phyloP scores from a whole-genome alignment of 2,113 vertebrate genomes.

The Malaclemys terrapin region DNA sequence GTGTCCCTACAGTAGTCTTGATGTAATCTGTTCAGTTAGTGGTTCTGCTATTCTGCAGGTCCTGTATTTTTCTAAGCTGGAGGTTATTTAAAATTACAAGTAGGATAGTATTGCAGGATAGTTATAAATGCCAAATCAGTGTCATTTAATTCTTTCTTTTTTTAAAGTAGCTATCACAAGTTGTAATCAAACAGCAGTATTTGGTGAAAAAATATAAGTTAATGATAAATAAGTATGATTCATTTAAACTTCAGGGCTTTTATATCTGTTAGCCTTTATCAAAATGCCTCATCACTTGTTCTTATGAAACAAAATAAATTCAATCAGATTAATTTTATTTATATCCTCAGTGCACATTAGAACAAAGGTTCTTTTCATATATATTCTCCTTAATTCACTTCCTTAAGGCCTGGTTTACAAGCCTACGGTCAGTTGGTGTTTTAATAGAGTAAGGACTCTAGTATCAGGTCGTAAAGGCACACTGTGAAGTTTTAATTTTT shows the following conservation, averaged over 20 bases:
- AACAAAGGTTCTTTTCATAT: background rate
- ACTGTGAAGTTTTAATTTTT: background rate
- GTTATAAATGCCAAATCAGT: background rate
- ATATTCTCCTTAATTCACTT: background rate
- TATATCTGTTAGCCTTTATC: background rate
- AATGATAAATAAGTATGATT: background rate
- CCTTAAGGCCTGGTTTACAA: background rate
- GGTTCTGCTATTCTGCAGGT: background rate
- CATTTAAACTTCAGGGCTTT: background rate
- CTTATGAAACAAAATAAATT: constrained; percentile 48
- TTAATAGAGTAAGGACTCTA: background rate
- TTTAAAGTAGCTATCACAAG: background rate
- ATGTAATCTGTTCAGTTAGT: background rate
- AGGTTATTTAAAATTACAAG: background rate
- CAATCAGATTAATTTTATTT: background rate
- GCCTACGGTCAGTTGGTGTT: background rate
- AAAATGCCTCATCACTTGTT: constrained; percentile 4
- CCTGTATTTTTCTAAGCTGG: background rate
- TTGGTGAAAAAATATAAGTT: background rate
- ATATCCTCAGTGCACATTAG: background rate
- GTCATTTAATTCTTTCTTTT: background rate
- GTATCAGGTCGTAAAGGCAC: background rate
- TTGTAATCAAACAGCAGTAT: background rate
- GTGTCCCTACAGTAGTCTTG: background rate
- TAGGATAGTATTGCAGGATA: background rate